These are phyloP conservation scores for Brachionus paranguensis DNA, from an alignment of 1,140 invertebrate species.

Conservation along the genomic window DNA sequence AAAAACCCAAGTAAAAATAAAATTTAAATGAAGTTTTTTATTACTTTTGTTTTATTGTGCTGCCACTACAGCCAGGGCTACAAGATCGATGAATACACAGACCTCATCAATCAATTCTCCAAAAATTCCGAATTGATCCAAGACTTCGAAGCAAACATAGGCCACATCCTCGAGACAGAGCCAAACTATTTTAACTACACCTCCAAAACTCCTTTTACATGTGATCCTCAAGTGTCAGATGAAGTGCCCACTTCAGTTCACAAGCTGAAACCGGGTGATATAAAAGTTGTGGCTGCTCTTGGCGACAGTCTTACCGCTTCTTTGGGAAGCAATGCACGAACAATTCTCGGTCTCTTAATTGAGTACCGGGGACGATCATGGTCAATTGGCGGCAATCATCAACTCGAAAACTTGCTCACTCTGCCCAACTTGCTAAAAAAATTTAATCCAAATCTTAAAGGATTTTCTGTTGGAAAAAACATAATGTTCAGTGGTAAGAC, in stretches of 20 bases:
- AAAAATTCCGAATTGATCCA: neutral
- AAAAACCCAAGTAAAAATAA: neutral
- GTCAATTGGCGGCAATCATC: conserved; percentile 33
- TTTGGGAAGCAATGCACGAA: neutral
- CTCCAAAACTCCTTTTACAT: neutral
- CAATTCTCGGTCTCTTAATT: conserved; percentile 9
- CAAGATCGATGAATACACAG: neutral
- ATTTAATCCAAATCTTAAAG: conserved; percentile 50
- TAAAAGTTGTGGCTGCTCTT: conserved; percentile 70
- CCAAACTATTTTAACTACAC: conserved; percentile 36
- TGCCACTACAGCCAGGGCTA: neutral
- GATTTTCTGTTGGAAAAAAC: conserved; percentile 43
- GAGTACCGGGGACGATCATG: conserved; percentile 29
- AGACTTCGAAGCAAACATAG: conserved; percentile 15
- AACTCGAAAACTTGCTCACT: conserved; percentile 22
- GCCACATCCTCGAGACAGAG: neutral
- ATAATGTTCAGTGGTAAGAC: conserved; percentile 40
- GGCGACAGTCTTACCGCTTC: conserved; percentile 65
- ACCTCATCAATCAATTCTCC: neutral
- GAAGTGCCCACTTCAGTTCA: conserved; percentile 54
- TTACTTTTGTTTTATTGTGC: neutral
- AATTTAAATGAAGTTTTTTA: neutral
- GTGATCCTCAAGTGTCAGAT: neutral
- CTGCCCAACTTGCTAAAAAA: conserved; percentile 48
- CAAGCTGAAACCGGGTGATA: conserved; percentile 66